These are phyloP conservation scores for Ophion slaviceki DNA, from an alignment of 2,888 invertebrate genomes.

Conservation along the genomic window DNA sequence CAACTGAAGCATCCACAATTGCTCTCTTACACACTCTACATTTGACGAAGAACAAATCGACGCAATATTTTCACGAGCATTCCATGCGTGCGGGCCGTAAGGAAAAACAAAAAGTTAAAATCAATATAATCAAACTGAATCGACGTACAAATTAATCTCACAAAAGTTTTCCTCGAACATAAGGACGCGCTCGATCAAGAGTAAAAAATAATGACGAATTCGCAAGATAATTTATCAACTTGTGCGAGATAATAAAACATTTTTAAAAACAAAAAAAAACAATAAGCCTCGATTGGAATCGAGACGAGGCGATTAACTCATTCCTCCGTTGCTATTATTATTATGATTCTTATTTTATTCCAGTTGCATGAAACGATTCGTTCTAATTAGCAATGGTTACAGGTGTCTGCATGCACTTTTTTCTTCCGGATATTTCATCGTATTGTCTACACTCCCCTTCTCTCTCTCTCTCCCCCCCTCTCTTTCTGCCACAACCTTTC, in stretches of 20 bases:
- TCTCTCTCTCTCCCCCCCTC: not conserved
- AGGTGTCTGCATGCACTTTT: conserved; percentile 52
- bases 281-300: conserved; percentile 6
- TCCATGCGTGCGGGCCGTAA: not conserved
- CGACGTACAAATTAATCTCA: not conserved
- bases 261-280: not conserved
- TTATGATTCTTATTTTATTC: conserved; percentile 23
- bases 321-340: conserved; percentile 4
- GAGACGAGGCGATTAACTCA: conserved; percentile 31
- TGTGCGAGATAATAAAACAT: not conserved
- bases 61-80: conserved; percentile 35
- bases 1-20: conserved; percentile 43
- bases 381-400: conserved; percentile 69
- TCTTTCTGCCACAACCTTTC: not conserved
- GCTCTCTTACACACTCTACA: not conserved
- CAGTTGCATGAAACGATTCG: conserved; percentile 69
- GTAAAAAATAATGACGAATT: conserved; percentile 24
- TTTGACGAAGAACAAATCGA: conserved; percentile 29
- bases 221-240: conserved; percentile 15
- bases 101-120: not conserved
- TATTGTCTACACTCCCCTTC: not conserved
- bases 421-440: conserved; percentile 26
- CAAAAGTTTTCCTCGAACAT: not conserved
- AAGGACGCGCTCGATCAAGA: conserved; percentile 8
- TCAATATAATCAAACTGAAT: not conserved